Base-by-base conservation (phyloP, 2,113 vertebrate genomes). In the Urocolius indicus region DNA sequence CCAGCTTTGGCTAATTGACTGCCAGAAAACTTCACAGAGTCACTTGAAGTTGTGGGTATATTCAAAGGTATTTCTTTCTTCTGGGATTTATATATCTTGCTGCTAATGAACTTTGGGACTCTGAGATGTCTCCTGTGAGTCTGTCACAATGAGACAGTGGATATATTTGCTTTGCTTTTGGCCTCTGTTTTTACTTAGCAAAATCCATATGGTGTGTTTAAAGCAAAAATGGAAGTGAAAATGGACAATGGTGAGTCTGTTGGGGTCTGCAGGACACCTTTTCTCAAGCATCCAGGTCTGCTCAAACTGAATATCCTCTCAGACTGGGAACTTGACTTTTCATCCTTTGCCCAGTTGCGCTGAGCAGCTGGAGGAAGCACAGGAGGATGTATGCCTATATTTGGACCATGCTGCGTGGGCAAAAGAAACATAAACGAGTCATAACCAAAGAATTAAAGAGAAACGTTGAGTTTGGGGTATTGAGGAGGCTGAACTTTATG, bases 241-340 rank as follows among this genome's bases (percentile, higher is more conserved):
- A 32, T 16, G 1, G 6, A 13, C n/a, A 55, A 20, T 22, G 3
- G 0, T 3, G 8, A 6, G 20, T 34, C 8, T 10, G 2, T 4
- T 49, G 3, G 0, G 49, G 29, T 57, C 23, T 85, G 78, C 36
- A 23, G 49, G 41, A 38, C 11, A 4, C 27, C 15, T 81, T 54
- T 49, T 9, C 29, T 5, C 16, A 8, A 32, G 29, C 30, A 5
- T 22, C 55, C 58, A 24, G 79, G 34, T 80, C 72, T 84, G 46
- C 17, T 49, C 2, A 2, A 13, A 2, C 9, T 0, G 0, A 22
- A 34, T 3, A 14, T 66, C 41, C 54, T 36, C 41, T n/a, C 1
- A 2, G 10, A 1, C 0, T 73, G 34, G 51, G 48, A 57, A 19
- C 38, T 19, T 19, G 13, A 34, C 30, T 2, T 2, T 10, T 11